These are phyloP conservation scores for Oncopodura yosiiana DNA, from an alignment of 1,140 invertebrate genomes.

Conservation along the genomic window DNA sequence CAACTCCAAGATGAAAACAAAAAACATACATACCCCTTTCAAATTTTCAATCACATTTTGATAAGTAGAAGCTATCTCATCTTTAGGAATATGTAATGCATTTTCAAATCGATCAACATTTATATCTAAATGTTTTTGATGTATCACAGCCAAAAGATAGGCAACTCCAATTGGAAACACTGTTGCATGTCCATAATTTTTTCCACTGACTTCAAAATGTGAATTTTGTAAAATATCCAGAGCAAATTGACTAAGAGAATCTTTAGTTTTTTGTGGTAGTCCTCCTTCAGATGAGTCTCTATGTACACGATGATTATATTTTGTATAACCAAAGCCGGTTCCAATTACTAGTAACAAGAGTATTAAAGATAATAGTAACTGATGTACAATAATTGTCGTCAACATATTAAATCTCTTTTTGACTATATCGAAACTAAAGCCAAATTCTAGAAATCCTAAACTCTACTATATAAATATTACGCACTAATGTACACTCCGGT, in stretches of 20 bases:
- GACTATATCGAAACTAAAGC: too few species aligned
- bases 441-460: too few species aligned
- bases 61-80: constrained; percentile 8
- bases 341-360: too few species aligned
- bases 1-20: neutral
- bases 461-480: too few species aligned
- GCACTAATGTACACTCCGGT: too few species aligned
- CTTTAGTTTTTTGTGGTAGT: constrained; percentile 1
- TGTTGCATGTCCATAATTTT: constrained; percentile 13
- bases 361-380: too few species aligned
- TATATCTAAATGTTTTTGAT: constrained; percentile 13
- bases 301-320: too few species aligned
- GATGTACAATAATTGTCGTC: too few species aligned
- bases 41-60: constrained; percentile 17
- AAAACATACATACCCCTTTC: constrained; percentile 7
- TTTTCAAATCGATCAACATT: constrained; percentile 12
- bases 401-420: too few species aligned
- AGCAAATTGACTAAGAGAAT: constrained; percentile 6
- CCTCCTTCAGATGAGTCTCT: too few species aligned
- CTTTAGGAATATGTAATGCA: neutral
- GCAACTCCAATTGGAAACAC: constrained; percentile 17
- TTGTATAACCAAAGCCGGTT: too few species aligned
- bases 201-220: constrained; percentile 12
- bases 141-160: constrained; percentile 5
- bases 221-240: constrained; percentile 16